A percentile compares a stretch with the other conserved stretches of the same genome.
These are phyloP conservation scores for Passerculus sandwichensis DNA, from an alignment of 2,797 vertebrate species.

Conservation along the genomic window DNA sequence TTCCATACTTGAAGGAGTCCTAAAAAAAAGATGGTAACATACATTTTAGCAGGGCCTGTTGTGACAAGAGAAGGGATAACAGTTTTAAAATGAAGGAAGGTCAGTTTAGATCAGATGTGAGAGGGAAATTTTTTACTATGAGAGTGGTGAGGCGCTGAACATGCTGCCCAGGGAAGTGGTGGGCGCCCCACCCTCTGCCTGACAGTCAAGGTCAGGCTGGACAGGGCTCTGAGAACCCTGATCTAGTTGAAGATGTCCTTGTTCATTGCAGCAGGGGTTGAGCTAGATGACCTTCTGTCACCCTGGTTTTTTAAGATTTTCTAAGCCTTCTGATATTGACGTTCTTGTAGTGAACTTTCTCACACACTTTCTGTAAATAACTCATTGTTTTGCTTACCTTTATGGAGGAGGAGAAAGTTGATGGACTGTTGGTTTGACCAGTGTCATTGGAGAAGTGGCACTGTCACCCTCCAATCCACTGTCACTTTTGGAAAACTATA, in stretches of 20 bases:
- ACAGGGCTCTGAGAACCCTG: neutral
- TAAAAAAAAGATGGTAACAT: neutral
- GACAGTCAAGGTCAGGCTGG: neutral
- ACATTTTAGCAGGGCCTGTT: neutral
- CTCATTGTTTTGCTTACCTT: too few relatives aligned
- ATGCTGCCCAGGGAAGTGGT: neutral
- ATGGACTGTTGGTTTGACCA: too few relatives aligned
- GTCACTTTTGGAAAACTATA: too few relatives aligned
- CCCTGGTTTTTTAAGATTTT: too few relatives aligned
- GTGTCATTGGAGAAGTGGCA: too few relatives aligned
- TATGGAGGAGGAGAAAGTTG: too few relatives aligned
- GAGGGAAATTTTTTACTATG: neutral
- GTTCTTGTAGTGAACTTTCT: too few relatives aligned
- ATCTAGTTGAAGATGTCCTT: too few relatives aligned
- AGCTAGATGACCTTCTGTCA: neutral
- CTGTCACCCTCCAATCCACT: too few relatives aligned
- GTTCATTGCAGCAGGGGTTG: neutral
- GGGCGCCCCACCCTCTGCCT: neutral
- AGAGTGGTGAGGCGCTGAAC: fast-evolving
- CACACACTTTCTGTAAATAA: too few relatives aligned
- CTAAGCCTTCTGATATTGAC: too few relatives aligned
- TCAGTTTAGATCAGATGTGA: neutral
- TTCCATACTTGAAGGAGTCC: too few relatives aligned
- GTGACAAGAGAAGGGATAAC: neutral
- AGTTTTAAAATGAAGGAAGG: neutral